These are phyloP conservation scores for Schizaphis graminum DNA, from an alignment of 2,888 invertebrate genomes.

Conservation along the genomic window DNA sequence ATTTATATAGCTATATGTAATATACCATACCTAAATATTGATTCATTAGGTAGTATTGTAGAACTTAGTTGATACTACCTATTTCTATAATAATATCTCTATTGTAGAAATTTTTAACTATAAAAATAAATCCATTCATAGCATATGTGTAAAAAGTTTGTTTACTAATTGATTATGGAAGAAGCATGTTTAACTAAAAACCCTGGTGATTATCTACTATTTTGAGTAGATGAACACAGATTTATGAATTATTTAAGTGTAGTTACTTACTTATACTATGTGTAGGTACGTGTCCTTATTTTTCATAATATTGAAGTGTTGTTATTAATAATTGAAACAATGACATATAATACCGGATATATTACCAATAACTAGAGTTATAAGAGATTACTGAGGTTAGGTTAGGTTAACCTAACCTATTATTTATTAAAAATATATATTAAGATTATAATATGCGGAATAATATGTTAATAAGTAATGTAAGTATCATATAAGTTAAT, in stretches of 20 bases:
- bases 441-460: neutral
- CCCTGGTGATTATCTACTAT: neutral
- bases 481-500: neutral
- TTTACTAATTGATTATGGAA: neutral
- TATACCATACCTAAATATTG: neutral
- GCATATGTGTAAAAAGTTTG: neutral
- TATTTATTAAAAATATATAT: neutral
- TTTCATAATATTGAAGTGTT: neutral
- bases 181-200: neutral
- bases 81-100: neutral
- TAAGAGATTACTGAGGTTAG: neutral
- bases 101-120: neutral
- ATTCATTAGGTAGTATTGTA: neutral
- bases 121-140: neutral
- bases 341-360: too few species aligned
- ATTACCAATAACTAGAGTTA: too few species aligned
- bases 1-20: neutral
- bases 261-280: neutral
- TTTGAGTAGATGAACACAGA: neutral
- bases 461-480: neutral
- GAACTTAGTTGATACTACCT: neutral
- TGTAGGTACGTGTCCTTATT: neutral
- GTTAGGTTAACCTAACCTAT: neutral
- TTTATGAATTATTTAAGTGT: neutral
- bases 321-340: neutral